phyloP scores from a whole-genome alignment of 2,113 vertebrate species.

The Siniperca chuatsi region DNA sequence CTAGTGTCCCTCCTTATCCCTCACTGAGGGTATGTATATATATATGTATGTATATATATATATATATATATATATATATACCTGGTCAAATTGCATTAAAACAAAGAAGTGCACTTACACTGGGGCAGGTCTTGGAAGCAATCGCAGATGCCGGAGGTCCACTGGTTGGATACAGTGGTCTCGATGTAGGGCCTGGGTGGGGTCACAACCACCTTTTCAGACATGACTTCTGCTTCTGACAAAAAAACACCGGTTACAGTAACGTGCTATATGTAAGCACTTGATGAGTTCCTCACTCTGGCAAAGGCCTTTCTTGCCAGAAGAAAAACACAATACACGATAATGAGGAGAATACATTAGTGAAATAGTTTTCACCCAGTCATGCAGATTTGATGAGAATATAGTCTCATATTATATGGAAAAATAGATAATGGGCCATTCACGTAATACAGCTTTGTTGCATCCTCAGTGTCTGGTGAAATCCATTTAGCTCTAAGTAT shows the following conservation, averaged over 20 bases:
- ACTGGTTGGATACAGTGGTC: constrained; percentile 49
- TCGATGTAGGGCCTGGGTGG: constrained; percentile 62
- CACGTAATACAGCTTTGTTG: not conserved
- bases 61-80: not conserved
- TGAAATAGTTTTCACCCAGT: not conserved
- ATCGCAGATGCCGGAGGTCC: constrained; percentile 80
- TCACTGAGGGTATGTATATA: no score
- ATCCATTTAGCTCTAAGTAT: not conserved
- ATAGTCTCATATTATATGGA: not conserved
- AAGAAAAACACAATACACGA: not conserved
- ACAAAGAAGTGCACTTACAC: constrained; percentile 61
- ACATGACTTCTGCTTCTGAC: constrained; percentile 47
- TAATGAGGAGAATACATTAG: not conserved
- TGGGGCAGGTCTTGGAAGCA: constrained; percentile 66
- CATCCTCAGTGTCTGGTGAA: not conserved
- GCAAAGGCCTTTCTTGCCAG: not conserved
- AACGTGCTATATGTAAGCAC: no score
- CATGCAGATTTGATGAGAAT: not conserved
- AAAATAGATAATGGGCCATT: not conserved
- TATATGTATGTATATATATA: no score
- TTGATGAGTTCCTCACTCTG: no score
- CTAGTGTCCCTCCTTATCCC: not conserved
- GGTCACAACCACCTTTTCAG: not conserved
- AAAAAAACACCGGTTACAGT: not conserved
- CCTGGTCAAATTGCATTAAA: no score